Conservation (phyloP, 2,888 invertebrate genomes). For the Tupiocoris notatus region DNA sequence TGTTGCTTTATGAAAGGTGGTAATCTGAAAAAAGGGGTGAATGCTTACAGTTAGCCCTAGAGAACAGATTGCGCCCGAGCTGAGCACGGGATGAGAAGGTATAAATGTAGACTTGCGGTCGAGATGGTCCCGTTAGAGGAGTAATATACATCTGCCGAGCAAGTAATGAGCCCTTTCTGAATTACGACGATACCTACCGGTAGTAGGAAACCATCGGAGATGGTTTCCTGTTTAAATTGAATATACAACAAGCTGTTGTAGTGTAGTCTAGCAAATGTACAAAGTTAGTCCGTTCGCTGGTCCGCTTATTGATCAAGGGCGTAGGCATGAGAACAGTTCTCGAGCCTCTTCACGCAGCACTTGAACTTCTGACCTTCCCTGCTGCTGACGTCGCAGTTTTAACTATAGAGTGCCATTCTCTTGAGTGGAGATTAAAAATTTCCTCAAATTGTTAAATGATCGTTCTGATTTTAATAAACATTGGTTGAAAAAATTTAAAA, state of each 20-base stretch:
- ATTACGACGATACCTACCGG: background rate
- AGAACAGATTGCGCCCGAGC: background rate
- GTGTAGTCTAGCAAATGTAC: too few species aligned
- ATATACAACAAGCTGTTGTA: too few species aligned
- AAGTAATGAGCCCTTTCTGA: background rate
- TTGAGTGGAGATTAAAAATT: too few species aligned
- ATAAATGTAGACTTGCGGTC: background rate
- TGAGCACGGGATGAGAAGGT: background rate
- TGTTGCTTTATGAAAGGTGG: background rate
- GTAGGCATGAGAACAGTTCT: background rate
- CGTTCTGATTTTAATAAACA: too few species aligned
- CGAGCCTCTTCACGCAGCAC: too few species aligned
- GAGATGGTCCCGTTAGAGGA: background rate
- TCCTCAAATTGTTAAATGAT: too few species aligned
- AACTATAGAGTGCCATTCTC: too few species aligned
- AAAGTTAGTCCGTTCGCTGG: too few species aligned
- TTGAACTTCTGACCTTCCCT: background rate
- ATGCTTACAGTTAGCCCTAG: background rate
- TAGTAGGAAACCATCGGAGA: background rate
- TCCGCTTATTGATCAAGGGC: too few species aligned
- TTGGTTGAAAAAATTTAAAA: too few species aligned
- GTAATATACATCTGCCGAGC: background rate
- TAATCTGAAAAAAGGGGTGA: background rate
- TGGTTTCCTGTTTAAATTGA: background rate
- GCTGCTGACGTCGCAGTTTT: too few species aligned